phyloP scores from a whole-genome alignment of 2,888 invertebrate species.

The Melieria picta region DNA sequence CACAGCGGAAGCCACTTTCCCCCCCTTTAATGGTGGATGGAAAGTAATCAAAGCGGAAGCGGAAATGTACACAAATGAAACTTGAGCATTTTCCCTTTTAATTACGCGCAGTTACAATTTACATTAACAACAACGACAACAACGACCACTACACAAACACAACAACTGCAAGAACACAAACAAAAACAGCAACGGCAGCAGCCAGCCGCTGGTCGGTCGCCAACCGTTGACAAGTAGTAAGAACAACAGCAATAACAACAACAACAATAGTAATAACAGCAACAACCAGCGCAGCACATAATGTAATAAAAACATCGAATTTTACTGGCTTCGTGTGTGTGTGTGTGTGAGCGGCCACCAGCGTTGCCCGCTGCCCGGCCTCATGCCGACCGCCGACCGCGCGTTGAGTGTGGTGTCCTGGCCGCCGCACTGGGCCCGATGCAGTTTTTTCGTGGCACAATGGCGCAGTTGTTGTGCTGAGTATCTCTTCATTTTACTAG shows the following conservation, averaged over 20 bases:
- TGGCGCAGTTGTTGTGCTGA: too few relatives aligned
- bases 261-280: not conserved
- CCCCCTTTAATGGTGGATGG: conserved; percentile 31
- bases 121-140: conserved; percentile 26
- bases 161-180: conserved; percentile 23
- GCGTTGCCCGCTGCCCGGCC: too few relatives aligned
- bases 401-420: too few relatives aligned
- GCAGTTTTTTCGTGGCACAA: too few relatives aligned
- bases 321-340: conserved; percentile 23
- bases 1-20: not conserved
- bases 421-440: too few relatives aligned
- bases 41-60: conserved; percentile 44
- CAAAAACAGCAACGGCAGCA: conserved; percentile 6
- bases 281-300: conserved; percentile 15
- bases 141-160: conserved; percentile 15
- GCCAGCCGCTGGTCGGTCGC: not conserved
- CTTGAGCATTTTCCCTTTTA: conserved; percentile 36
- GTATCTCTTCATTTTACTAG: not conserved
- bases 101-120: conserved; percentile 39
- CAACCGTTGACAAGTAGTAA: conserved; percentile 21
- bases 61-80: conserved; percentile 34
- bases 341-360: not conserved
- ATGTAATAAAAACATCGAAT: conserved; percentile 21
- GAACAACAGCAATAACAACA: conserved; percentile 8
- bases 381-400: too few relatives aligned